Evolutionary conservation across 2,888 invertebrate genomes (phyloP), one percentile per base, ranked within the genome.

Genomic region (Hydriomena furcata): DNA sequence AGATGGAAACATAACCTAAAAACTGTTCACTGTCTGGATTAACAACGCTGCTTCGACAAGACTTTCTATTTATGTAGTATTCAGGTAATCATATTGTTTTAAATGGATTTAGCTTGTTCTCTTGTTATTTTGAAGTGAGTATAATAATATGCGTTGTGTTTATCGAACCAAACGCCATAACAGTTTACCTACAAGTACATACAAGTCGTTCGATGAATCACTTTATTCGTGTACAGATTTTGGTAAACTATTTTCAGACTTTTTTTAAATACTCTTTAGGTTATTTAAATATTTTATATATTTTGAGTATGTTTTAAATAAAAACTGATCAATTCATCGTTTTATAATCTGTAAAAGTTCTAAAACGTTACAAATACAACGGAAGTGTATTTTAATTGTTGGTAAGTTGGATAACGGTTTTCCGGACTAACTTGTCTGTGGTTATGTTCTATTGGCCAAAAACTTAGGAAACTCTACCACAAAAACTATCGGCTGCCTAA

Each of bases 1-100:
- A 92, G 93, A 93, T 81, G 79, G 87, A 87, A 87, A 88, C 86
- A 88, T 90, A 90, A 90, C 89, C 89, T 88, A 73, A 79, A 50
- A 84, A 76, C 71, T 54, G 57, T 69, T 55, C 55, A 58, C 69
- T 76, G 35, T 65, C 61, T 62, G 71, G 68, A 52, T 63, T 68
- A 46, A 20, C 28, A 48, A 46, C 60, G 52, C 35, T 12, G 10
- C n/a, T 34, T 11, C 35, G 5, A 20, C 13, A 31, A 30, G 43
- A 5, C 13, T 40, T 40, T n/a, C 2, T 10, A 25, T 32, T 31
- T 47, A 30, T 6, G 49, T 45, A 57, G 60, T 21, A 45, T 50
- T 46, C 52, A 46, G 59, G 38, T 60, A 66, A 68, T 60, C 31
- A 31, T 58, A 60, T 8, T 52, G 51, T 61, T 68, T 71, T 59